Conservation (phyloP, 2,113 vertebrate species). For the Machaerirhynchus nigripectus region DNA sequence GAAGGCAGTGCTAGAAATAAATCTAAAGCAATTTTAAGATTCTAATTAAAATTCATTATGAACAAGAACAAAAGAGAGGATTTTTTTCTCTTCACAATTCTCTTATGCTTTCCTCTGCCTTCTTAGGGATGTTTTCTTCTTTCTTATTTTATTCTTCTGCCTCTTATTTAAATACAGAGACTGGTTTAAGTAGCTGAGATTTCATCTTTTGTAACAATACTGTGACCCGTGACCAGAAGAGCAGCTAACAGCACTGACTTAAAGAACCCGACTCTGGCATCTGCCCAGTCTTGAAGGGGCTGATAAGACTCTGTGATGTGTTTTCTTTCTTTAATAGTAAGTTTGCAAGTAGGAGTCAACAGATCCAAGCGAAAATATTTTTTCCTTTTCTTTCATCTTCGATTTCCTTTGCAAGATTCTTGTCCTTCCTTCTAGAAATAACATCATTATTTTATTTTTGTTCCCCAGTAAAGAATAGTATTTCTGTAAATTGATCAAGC, state of each 20-base stretch:
- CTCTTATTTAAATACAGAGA: not conserved
- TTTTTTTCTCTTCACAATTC: not conserved
- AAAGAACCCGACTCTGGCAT: not conserved
- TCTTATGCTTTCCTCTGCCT: not conserved
- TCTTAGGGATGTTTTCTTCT: not conserved
- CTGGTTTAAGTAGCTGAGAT: not conserved
- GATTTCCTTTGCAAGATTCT: not conserved
- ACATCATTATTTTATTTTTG: not conserved
- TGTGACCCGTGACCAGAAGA: not conserved
- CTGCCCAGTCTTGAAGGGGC: not conserved
- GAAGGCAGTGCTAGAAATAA: not conserved
- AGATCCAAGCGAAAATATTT: not conserved
- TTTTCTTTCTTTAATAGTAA: not conserved
- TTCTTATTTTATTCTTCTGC: not conserved
- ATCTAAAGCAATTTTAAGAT: not conserved
- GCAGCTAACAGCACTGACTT: not conserved
- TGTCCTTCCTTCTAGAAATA: not conserved
- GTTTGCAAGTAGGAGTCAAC: not conserved
- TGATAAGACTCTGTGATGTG: not conserved
- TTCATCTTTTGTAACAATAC: not conserved
- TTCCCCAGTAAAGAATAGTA: not conserved
- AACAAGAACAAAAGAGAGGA: not conserved
- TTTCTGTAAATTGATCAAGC: not conserved
- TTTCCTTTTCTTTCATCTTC: not conserved
- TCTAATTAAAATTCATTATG: not conserved